These are phyloP conservation scores for Xiphophorus hellerii DNA, from an alignment of 2,113 vertebrate species.

Conservation along the genomic window DNA sequence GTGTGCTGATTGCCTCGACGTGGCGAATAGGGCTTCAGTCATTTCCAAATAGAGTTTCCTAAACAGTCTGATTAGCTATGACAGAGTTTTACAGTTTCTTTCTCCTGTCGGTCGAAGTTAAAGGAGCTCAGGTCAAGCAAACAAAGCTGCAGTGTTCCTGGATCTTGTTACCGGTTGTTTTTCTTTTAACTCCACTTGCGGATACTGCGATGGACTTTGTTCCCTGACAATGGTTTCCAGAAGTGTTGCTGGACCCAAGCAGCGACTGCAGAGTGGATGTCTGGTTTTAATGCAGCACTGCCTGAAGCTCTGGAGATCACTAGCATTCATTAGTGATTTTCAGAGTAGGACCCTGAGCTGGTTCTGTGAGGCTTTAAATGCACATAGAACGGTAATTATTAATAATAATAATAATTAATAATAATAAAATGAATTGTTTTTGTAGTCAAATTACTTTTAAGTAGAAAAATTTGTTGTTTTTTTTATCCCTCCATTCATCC, in stretches of 20 bases:
- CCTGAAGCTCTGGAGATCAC: conserved; percentile 1
- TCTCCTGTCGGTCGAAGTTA: background rate
- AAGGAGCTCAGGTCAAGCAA: background rate
- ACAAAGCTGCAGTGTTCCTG: background rate
- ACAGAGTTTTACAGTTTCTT: background rate
- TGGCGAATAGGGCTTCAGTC: background rate
- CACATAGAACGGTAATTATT: background rate
- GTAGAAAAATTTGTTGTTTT: background rate
- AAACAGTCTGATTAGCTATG: background rate
- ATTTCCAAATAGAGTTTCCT: background rate
- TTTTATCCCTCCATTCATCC: too few relatives aligned
- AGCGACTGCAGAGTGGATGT: background rate
- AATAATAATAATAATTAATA: too few relatives aligned
- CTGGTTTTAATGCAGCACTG: background rate
- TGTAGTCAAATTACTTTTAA: background rate
- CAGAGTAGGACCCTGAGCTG: background rate
- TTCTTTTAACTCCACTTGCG: background rate
- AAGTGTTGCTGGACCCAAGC: background rate
- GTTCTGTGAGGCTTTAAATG: background rate
- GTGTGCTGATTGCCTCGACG: too few relatives aligned
- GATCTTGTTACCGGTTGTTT: background rate
- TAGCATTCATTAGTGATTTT: background rate
- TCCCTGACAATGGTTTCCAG: conserved; percentile 3
- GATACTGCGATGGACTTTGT: background rate
- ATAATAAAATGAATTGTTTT: background rate